Percentiles rank a stretch among this genome's conserved stretches.
These are phyloP conservation scores for Leptogaster cylindrica DNA, from an alignment of 2,888 invertebrate species.

Conservation along the genomic window DNA sequence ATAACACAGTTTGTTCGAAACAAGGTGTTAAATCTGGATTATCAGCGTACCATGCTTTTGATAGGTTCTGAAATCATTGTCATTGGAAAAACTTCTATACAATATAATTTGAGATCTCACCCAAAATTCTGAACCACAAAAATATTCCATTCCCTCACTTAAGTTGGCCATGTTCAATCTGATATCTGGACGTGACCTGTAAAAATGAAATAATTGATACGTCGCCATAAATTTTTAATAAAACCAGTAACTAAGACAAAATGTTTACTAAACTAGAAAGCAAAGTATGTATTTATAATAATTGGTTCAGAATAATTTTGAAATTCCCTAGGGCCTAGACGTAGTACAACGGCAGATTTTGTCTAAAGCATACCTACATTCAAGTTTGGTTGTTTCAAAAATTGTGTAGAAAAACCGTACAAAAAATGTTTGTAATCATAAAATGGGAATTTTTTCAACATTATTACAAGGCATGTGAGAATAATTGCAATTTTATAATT, in stretches of 20 bases:
- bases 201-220: background rate
- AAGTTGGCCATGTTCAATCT: slow-evolving; percentile 52
- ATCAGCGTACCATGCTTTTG: slow-evolving; percentile 79
- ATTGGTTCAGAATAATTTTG: no score
- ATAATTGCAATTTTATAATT: no score
- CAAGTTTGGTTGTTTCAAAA: no score
- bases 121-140: slow-evolving; percentile 83
- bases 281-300: no score
- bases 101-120: slow-evolving; percentile 64
- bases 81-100: background rate
- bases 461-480: no score
- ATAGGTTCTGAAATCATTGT: slow-evolving; percentile 71
- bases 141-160: slow-evolving; percentile 72
- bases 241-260: background rate
- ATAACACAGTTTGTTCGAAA: slow-evolving; percentile 87
- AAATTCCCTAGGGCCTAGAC: no score
- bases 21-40: slow-evolving; percentile 88
- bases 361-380: no score
- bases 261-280: no score
- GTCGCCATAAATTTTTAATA: background rate
- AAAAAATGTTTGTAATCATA: no score
- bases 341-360: no score
- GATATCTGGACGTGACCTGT: background rate
- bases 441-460: no score
- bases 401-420: no score